Conservation (phyloP, 1,140 invertebrate genomes). For the Chymomyza costata region DNA sequence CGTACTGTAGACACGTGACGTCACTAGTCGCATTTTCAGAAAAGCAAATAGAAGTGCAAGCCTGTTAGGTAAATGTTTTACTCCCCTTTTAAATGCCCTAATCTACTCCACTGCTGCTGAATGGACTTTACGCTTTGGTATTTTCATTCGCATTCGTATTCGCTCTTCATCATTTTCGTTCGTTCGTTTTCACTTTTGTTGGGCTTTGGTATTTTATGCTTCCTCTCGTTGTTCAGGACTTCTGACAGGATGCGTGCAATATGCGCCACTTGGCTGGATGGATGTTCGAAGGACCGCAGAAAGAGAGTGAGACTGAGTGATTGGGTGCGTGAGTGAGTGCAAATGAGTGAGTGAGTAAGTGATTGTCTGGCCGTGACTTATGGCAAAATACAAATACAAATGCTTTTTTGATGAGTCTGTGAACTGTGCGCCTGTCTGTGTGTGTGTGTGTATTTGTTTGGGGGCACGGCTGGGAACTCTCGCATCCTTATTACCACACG, state of each 20-base stretch:
- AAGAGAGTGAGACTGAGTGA: conserved; percentile 14
- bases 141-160: too few species aligned
- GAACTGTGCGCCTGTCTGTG: not conserved
- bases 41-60: too few species aligned
- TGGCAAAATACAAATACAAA: conserved; percentile 37
- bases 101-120: too few species aligned
- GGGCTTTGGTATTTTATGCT: not conserved
- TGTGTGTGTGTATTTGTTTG: too few species aligned
- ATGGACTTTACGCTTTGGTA: too few species aligned
- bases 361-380: conserved; percentile 59
- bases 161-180: too few species aligned
- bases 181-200: too few species aligned
- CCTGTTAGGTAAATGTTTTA: too few species aligned
- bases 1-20: too few species aligned
- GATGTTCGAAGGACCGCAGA: too few species aligned
- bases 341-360: conserved; percentile 10
- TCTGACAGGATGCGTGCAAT: conserved; percentile 10
- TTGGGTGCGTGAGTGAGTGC: conserved; percentile 3
- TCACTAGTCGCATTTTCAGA: too few species aligned
- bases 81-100: too few species aligned
- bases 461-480: not conserved
- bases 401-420: not conserved
- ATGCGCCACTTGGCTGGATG: conserved; percentile 2
- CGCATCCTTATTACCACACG: not conserved
- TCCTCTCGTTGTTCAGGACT: not conserved